Percentiles rank a stretch among this genome's conserved stretches.
Evolutionary conservation across 2,113 vertebrate species (phyloP).

Genomic region (Pogona vitticeps): DNA sequence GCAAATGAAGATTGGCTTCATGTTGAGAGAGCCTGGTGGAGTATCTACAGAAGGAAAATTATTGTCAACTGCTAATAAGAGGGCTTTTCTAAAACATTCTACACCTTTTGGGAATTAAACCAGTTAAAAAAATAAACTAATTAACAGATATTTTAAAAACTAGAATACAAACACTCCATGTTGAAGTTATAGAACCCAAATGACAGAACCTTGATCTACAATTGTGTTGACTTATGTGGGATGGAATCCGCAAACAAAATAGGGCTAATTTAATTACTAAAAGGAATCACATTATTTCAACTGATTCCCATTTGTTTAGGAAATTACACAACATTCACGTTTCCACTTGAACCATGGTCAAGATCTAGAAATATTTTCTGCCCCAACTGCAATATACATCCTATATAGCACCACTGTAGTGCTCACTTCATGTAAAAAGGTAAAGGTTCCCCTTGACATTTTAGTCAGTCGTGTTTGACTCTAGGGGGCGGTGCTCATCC

Average conservation of each 20-base stretch:
- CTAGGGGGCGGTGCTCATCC: too few relatives aligned
- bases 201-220: too few relatives aligned
- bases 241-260: too few relatives aligned
- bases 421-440: too few relatives aligned
- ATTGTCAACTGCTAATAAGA: rapidly evolving
- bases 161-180: background rate
- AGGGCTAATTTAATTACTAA: background rate
- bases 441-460: too few relatives aligned
- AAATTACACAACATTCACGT: background rate
- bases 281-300: background rate
- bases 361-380: background rate
- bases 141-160: background rate
- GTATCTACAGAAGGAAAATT: background rate
- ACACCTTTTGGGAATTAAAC: background rate
- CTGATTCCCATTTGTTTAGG: background rate
- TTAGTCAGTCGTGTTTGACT: too few relatives aligned
- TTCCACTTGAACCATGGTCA: background rate
- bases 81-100: background rate
- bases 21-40: rapidly evolving
- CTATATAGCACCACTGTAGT: background rate
- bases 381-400: background rate
- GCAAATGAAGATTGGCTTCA: rapidly evolving
- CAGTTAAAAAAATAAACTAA: background rate
- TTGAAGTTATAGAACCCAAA: too few relatives aligned
- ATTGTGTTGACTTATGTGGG: too few relatives aligned